These are phyloP conservation scores for Rhabdomys pumilio DNA, from an alignment of 2,797 vertebrate genomes.

Conservation along the genomic window DNA sequence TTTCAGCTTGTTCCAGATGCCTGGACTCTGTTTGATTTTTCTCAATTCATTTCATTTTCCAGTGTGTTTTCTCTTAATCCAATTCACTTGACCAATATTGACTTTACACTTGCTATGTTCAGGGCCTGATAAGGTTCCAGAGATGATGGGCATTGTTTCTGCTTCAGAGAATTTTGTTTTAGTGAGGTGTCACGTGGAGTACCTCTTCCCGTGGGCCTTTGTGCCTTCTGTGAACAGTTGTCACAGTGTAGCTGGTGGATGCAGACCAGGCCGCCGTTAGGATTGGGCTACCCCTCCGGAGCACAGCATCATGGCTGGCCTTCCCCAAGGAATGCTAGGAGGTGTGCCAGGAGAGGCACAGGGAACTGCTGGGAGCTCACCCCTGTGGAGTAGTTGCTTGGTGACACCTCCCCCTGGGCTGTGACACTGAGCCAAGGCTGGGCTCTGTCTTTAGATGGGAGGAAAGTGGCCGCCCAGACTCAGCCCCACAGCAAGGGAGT, in stretches of 20 bases:
- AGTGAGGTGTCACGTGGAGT: not conserved
- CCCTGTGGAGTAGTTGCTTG: not conserved
- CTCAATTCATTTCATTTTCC: not conserved
- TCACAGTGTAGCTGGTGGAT: not conserved
- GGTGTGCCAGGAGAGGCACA: no score
- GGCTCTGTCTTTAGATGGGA: not conserved
- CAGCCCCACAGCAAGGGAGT: not conserved
- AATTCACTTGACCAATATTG: conserved; percentile 28
- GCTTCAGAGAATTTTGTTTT: not conserved
- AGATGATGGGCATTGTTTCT: not conserved
- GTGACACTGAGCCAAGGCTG: not conserved
- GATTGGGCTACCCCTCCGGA: not conserved
- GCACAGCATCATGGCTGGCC: not conserved
- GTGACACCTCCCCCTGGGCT: not conserved
- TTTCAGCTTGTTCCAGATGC: not conserved
- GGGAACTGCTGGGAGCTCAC: not conserved
- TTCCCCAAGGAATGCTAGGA: not conserved
- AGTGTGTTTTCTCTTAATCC: conserved; percentile 5
- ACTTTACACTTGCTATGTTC: not conserved
- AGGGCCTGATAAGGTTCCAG: not conserved
- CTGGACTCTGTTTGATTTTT: not conserved
- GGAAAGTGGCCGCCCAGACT: no score
- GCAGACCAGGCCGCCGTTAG: not conserved
- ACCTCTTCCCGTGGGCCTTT: not conserved
- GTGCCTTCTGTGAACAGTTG: not conserved